Evolutionary conservation across 2,113 vertebrate species (phyloP), one percentile per base, ranked within the genome.

Genomic region (Syngnathus typhle): DNA sequence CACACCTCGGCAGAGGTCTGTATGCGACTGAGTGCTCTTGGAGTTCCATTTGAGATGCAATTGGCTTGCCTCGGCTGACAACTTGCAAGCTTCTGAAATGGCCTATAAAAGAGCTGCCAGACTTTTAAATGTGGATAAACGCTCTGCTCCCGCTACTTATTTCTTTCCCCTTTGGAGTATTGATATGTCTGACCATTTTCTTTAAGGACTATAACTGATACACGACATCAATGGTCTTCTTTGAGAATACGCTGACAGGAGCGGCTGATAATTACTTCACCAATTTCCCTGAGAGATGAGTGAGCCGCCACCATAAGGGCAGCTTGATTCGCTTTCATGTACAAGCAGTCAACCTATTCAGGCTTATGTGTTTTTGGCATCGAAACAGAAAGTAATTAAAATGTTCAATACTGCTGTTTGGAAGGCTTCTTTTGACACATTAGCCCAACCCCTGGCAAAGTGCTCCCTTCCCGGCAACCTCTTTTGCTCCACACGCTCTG

Each of bases 381-480:
- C 65, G 73, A 80, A 74, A 82, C 81, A 79, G 84, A 87, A 88
- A 90, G 86, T 86, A 88, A 90, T 88, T 90, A 88, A 82, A 79
- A 86, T 27, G 38, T 84, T 87, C 81, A 88, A 81, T 87, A 75
- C 74, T 72, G 73, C 80, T 82, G 86, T 87, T 85, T 89, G 76
- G 81, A 83, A 76, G 56, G 60, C 82, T 83, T 77, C 84, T 85
- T 89, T 90, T 90, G 83, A 86, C 82, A 88, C 80, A 82, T 88
- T 85, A 82, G 77, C 79, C 80, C 71, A 64, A 73, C 82, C 69
- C 73, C 19, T 76, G 75, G 70, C 82, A 79, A 76, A 73, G 72
- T 78, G 82, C 75, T 73, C 70, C 77, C 81, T 81, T 78, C 75
- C 78, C 70, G 82, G 76, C 83, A 86, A 60, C 81, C 79, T 75